Evolutionary conservation across 2,888 invertebrate genomes (phyloP).

Genomic region (Metalampra italica): DNA sequence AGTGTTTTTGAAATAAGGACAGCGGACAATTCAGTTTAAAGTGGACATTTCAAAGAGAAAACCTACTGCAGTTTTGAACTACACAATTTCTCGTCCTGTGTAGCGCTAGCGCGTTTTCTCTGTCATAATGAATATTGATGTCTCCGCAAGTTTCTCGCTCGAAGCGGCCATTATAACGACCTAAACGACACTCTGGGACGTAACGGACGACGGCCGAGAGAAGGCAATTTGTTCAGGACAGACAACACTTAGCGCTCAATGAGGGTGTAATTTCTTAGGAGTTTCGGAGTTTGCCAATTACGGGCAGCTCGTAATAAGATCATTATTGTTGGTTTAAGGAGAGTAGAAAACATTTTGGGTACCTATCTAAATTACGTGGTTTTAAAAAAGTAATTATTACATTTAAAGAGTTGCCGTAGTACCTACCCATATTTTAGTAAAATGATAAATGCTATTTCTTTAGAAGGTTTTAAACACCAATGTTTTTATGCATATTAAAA

Average conservation of each 20-base stretch:
- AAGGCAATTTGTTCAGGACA: constrained; percentile 10
- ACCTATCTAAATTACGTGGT: no score
- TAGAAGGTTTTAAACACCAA: no score
- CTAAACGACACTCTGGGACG: constrained; percentile 8
- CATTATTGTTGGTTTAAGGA: background rate
- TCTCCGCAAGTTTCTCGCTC: background rate
- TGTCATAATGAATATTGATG: constrained; percentile 10
- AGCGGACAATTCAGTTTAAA: no score
- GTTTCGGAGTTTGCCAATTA: background rate
- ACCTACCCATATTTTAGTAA: no score
- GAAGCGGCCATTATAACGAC: constrained; percentile 2
- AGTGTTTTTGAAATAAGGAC: no score
- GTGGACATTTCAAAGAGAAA: no score
- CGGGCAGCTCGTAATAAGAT: background rate
- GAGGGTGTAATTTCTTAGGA: background rate
- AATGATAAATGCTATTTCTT: no score
- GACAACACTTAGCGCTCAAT: background rate
- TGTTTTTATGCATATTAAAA: no score
- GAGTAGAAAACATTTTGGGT: no score
- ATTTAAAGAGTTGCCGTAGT: no score
- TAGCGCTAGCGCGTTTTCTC: background rate
- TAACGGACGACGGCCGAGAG: background rate
- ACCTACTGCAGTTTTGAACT: no score
- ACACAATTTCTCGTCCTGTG: background rate
- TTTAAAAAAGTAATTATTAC: no score